Percentiles rank a stretch among this genome's conserved stretches.
Conservation (phyloP, 2,113 vertebrate species). For the Sorex araneus region DNA sequence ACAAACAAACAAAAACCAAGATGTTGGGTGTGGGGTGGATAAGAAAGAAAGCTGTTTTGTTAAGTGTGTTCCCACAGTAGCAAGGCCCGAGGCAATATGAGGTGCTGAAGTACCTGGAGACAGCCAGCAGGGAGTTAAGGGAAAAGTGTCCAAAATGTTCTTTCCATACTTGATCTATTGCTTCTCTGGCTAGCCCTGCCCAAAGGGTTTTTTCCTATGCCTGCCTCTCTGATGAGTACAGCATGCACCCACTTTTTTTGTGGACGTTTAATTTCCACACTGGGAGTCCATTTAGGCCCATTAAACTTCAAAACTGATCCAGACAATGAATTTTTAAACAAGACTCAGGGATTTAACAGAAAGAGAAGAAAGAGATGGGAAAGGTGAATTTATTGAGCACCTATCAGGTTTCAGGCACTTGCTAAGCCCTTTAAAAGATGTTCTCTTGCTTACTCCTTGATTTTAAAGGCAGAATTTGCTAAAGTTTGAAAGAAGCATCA, state of each 20-base stretch:
- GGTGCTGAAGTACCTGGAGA: accelerated
- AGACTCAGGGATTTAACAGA: not conserved
- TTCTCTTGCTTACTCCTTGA: not conserved
- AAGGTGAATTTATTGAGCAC: constrained; percentile 12
- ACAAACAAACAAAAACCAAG: no score
- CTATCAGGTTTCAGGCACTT: constrained; percentile 13
- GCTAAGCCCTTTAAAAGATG: not conserved
- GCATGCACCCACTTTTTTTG: not conserved
- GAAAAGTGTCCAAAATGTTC: not conserved
- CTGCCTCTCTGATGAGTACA: not conserved
- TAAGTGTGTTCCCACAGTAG: no score
- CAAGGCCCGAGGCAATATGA: not conserved
- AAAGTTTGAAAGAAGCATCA: not conserved
- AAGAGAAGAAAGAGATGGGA: not conserved
- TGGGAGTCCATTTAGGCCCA: not conserved
- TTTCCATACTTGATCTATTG: no score
- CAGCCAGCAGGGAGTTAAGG: accelerated
- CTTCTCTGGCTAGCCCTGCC: not conserved
- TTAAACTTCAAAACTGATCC: not conserved
- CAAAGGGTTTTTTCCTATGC: not conserved
- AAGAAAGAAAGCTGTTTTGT: not conserved
- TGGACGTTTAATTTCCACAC: not conserved
- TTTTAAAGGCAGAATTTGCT: not conserved
- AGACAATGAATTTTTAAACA: constrained; percentile 32
- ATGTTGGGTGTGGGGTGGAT: no score